phyloP scores from a whole-genome alignment of 2,797 vertebrate genomes.

The Spea hammondii region DNA sequence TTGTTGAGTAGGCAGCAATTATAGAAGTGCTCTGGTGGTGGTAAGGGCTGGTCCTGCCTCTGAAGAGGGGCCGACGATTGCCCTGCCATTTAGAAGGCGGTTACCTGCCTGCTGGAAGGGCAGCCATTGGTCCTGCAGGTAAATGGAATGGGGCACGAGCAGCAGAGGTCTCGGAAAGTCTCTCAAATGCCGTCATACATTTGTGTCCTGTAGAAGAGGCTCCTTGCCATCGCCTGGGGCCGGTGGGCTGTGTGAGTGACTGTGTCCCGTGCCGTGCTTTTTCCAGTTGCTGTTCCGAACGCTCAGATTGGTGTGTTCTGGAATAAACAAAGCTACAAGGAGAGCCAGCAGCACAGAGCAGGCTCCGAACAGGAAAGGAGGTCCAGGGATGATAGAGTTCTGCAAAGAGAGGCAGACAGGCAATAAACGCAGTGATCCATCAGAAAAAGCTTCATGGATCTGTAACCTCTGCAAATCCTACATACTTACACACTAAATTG shows the following conservation, averaged over 20 bases:
- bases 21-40: slow-evolving; percentile 22
- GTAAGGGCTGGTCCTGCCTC: slow-evolving; percentile 6
- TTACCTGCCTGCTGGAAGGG: neutral
- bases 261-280: slow-evolving; percentile 77
- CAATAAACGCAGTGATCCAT: neutral
- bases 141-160: slow-evolving; percentile 39
- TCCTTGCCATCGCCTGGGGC: slow-evolving; percentile 83
- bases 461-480: neutral
- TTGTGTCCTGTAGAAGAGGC: slow-evolving; percentile 81
- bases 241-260: slow-evolving; percentile 79
- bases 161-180: slow-evolving; percentile 17
- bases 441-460: too few relatives aligned
- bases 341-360: slow-evolving; percentile 83
- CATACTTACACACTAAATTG: neutral
- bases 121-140: slow-evolving; percentile 25
- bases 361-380: slow-evolving; percentile 81
- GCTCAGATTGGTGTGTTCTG: slow-evolving; percentile 77
- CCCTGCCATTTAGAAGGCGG: slow-evolving; percentile 13
- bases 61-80: neutral
- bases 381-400: slow-evolving; percentile 83
- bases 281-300: slow-evolving; percentile 76
- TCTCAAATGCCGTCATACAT: slow-evolving; percentile 71
- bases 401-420: slow-evolving; percentile 53
- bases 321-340: slow-evolving; percentile 86
- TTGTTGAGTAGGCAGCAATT: slow-evolving; percentile 7